Conservation (phyloP, 2,113 vertebrate genomes). For the Glaucidium brasilianum region DNA sequence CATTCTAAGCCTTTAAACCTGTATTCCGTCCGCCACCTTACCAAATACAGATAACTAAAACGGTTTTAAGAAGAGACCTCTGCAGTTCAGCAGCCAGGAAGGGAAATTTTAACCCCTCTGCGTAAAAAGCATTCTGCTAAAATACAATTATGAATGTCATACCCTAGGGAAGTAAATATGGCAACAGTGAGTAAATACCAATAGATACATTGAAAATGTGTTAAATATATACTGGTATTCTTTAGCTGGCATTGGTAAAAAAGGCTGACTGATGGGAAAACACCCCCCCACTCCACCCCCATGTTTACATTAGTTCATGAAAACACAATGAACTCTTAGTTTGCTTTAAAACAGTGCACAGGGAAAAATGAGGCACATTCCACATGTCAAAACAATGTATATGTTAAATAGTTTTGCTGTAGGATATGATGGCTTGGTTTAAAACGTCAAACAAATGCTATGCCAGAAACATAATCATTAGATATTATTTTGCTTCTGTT, state of each 20-base stretch:
- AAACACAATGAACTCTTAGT: constrained; percentile 15
- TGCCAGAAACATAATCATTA: constrained; percentile 4
- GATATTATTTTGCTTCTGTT: background rate
- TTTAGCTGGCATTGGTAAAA: background rate
- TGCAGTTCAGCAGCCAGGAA: background rate
- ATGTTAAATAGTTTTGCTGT: constrained; percentile 38
- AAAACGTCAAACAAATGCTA: constrained; percentile 24
- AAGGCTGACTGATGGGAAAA: background rate
- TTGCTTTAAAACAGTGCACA: constrained; percentile 18
- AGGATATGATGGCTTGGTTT: constrained; percentile 3
- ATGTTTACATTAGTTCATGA: constrained; percentile 1
- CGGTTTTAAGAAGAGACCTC: constrained; percentile 13
- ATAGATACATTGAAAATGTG: background rate
- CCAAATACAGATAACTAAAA: background rate
- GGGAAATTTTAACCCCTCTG: fast-evolving
- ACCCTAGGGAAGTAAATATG: background rate
- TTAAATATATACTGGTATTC: constrained; percentile 7
- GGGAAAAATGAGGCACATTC: constrained; percentile 12
- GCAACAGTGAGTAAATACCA: background rate
- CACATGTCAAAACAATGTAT: constrained; percentile 5
- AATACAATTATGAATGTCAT: background rate
- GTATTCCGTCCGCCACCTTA: background rate
- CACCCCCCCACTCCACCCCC: fast-evolving
- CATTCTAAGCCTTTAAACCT: constrained; percentile 42
- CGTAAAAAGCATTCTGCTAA: background rate